Conservation (phyloP, 2,888 invertebrate genomes). For the Dasypogon diadema region DNA sequence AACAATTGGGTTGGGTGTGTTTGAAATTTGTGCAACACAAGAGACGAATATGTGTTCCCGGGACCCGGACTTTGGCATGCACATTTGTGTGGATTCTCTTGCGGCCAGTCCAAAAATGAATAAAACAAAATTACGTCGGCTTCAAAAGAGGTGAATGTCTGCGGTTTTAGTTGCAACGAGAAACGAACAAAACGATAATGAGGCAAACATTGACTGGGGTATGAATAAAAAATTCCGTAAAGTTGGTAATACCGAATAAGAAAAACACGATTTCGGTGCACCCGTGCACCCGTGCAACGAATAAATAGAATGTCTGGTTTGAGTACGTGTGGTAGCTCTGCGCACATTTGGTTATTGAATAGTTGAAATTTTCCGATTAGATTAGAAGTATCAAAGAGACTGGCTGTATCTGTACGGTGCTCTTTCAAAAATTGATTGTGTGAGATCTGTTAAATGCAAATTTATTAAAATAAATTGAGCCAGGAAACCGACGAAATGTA, state of each 20-base stretch:
- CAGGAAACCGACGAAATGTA: no score
- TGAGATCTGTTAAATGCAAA: no score
- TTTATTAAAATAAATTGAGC: no score
- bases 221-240: conserved; percentile 30
- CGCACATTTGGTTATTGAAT: no score
- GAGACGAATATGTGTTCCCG: neutral
- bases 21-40: neutral
- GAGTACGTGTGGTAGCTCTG: no score
- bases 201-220: conserved; percentile 24
- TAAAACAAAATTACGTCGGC: conserved; percentile 37
- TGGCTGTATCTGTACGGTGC: no score
- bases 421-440: no score
- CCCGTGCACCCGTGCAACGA: no score
- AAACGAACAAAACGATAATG: conserved; percentile 34
- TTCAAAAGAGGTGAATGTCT: conserved; percentile 40
- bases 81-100: conserved; percentile 44
- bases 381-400: no score
- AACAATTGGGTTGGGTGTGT: neutral
- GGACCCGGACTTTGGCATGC: neutral
- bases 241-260: conserved; percentile 16
- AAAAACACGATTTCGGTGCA: neutral
- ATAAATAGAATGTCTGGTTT: no score
- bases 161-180: conserved; percentile 31
- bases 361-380: no score
- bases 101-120: conserved; percentile 29